Percentiles rank a stretch among this genome's conserved stretches.
Conservation (phyloP, 2,113 vertebrate species). For the Siniperca chuatsi region DNA sequence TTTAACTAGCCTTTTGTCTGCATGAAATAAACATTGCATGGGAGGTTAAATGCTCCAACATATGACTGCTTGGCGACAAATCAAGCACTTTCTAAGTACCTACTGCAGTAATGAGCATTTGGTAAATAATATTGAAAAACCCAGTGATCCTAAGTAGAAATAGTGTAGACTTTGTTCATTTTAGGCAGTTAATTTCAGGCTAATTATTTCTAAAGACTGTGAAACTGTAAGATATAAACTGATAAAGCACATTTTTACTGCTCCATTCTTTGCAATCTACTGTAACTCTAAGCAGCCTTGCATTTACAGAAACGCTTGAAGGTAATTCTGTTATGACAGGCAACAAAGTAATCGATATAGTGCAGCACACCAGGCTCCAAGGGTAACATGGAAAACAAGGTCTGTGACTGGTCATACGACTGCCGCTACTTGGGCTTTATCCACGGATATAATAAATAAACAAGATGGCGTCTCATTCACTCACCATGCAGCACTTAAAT, state of each 20-base stretch:
- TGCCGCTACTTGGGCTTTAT: constrained; percentile 57
- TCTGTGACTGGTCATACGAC: constrained; percentile 59
- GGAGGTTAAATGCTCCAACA: constrained; percentile 76
- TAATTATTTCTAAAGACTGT: constrained; percentile 24
- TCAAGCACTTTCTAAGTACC: constrained; percentile 55
- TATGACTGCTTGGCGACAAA: constrained; percentile 68
- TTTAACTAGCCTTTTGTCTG: constrained; percentile 78
- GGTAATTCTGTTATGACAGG: constrained; percentile 54
- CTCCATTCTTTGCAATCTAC: constrained; percentile 4
- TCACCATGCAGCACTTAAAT: constrained; percentile 77
- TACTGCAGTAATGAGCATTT: constrained; percentile 37
- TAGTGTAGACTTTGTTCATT: constrained; percentile 10
- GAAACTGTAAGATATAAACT: not conserved
- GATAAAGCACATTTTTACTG: constrained; percentile 8
- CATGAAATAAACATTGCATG: constrained; percentile 76
- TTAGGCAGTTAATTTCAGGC: constrained; percentile 14
- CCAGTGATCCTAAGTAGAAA: not conserved
- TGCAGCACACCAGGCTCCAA: constrained; percentile 45
- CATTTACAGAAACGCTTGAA: constrained; percentile 47
- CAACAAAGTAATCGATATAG: constrained; percentile 62
- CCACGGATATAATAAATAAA: constrained; percentile 76
- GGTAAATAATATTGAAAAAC: constrained; percentile 42
- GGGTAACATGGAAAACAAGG: constrained; percentile 66
- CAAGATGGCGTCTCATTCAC: constrained; percentile 77
- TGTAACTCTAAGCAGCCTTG: constrained; percentile 10